Evolutionary conservation across 2,797 vertebrate genomes (phyloP), one percentile per base, ranked within the genome.

Genomic region (Bradypus variegatus): DNA sequence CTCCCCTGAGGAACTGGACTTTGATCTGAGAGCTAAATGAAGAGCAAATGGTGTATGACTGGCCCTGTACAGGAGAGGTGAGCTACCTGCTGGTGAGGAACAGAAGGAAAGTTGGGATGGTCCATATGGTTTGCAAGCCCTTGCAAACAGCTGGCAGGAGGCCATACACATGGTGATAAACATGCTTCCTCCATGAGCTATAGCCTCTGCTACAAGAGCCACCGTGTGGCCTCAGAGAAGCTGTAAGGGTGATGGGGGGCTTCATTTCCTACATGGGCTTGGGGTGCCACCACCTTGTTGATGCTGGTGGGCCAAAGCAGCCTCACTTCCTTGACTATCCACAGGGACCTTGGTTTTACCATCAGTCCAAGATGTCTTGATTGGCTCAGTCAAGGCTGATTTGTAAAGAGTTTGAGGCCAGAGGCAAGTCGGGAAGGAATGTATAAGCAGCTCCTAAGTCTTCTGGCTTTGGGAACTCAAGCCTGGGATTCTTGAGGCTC

Each of bases 61-160:
- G 19, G 18, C 21, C 14, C 27, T 14, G 6, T 65, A 36, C 27
- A n/a, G 64, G 64, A 55, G 23, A 16, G 7, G n/a, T 27, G 38
- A 9, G 18, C 29, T 33, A 10, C 11, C 15, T 33, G 7, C 4
- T 41, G 19, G 41, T 1, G 1, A 67, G 38, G 72, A 79, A 15
- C 41, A 50, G 33, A 86, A 55, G 36, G 23, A 80, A 55, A 88
- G 73, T 41, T n/a, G 33, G 10, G 60, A 91, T 72, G 79, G 55
- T 70, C 85, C 50, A 4, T 87, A 70, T 60, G 25, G 38, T 88
- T 92, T 94, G 65, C 21, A 88, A 86, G 50, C 55, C 65, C 65
- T 80, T 80, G 41, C 75, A 90, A 93, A 67, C 50, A 89, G 82
- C 65, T 92, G n/a, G 79, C 80, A 90, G 91, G 79, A 53, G 5